Evolutionary conservation across 2,797 vertebrate species (phyloP), one percentile per base, ranked within the genome.

Genomic region (Sebastes trivittatus): DNA sequence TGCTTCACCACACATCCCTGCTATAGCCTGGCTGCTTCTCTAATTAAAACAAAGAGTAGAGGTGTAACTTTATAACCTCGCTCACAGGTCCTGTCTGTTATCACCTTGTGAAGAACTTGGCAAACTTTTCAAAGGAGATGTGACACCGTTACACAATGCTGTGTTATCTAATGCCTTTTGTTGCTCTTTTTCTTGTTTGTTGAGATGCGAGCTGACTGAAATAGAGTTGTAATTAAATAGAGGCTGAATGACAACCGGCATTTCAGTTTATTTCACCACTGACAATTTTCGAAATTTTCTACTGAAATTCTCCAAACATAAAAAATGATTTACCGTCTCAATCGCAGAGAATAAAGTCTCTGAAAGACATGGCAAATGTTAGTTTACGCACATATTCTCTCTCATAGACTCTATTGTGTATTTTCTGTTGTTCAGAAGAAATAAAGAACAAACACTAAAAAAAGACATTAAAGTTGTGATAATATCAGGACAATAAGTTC

Each of bases 1-100:
- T 86, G 89, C 86, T 88, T 84, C 80, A 80, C 65, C 87, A 91
- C 90, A 90, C 85, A 82, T 79, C 86, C 88, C 79, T 82, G 80
- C 75, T 71, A 54, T 61, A 82, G 78, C 74, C 76, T 82, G 58
- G 58, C 75, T 85, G 87, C 82, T 87, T 81, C 81, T 84, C 73
- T 84, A 87, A 88, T 89, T 86, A 90, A 88, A 90, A 84, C 79
- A 87, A 88, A 85, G 79, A 75, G 74, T n/a, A 55, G 38, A 80
- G 65, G 68, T 76, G 75, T 27, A 91, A 90, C 87, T 93, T 92
- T 84, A 52, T 68, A 81, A 77, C 78, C 65, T 56, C 2, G 11
- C 65, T 73, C 11, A 13, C 60, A 27, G 36, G 64, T 69, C 38
- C 72, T 65, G 63, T 30, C 77, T 74, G 49, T 27, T 69, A n/a